Conservation (phyloP, 2,797 vertebrate species). For the Ficedula albicollis region DNA sequence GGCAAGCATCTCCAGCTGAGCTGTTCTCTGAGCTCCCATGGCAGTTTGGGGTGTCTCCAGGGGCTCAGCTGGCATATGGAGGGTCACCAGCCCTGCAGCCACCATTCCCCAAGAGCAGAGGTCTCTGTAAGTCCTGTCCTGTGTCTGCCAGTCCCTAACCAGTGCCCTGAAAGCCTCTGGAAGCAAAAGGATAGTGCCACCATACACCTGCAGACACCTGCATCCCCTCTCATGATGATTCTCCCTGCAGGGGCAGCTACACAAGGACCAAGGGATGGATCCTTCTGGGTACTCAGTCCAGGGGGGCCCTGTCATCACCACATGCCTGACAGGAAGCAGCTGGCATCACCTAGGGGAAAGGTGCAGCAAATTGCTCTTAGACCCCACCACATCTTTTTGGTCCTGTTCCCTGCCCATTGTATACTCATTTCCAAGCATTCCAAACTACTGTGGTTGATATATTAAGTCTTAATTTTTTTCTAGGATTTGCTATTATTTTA, state of each 20-base stretch:
- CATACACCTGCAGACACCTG: accelerated
- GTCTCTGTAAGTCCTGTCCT: background rate
- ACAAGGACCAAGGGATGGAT: background rate
- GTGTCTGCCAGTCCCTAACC: background rate
- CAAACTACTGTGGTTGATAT: background rate
- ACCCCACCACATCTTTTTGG: background rate
- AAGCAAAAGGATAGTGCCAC: background rate
- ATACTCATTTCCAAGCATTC: background rate
- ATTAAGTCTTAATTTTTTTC: background rate
- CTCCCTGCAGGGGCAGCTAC: background rate
- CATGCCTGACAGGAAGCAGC: background rate
- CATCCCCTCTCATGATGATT: accelerated
- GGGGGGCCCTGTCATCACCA: background rate
- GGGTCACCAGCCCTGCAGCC: background rate
- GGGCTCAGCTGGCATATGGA: background rate
- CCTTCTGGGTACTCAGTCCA: accelerated
- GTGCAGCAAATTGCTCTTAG: background rate
- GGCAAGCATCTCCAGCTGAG: background rate
- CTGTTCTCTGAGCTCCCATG: background rate
- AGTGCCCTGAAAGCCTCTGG: background rate
- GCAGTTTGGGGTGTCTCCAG: background rate
- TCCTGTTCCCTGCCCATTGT: background rate
- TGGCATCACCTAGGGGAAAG: background rate
- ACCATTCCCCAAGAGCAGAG: background rate
- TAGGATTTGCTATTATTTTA: background rate